These are phyloP conservation scores for Tinea pellionella DNA, from an alignment of 2,888 invertebrate genomes.

Conservation along the genomic window DNA sequence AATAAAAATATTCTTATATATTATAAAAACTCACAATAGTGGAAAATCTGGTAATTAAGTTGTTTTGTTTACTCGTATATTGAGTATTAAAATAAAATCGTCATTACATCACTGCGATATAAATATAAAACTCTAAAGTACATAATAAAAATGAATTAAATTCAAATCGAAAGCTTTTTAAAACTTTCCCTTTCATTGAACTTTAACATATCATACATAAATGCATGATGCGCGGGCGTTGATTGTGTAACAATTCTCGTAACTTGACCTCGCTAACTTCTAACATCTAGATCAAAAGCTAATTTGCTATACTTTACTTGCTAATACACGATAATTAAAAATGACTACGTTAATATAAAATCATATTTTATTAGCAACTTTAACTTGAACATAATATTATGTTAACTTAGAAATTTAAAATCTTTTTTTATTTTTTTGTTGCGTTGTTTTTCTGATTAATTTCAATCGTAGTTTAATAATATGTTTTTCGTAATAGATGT, in stretches of 20 bases:
- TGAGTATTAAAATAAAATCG: no score
- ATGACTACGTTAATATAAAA: neutral
- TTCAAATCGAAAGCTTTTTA: neutral
- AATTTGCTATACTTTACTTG: neutral
- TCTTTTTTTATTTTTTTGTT: no score
- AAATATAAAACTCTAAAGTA: neutral
- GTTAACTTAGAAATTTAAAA: no score
- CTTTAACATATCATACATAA: neutral
- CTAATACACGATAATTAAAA: neutral
- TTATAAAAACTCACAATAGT: no score
- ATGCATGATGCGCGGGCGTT: conserved; percentile 3
- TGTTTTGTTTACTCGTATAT: no score
- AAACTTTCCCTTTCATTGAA: conserved; percentile 6
- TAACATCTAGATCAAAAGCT: conserved; percentile 6
- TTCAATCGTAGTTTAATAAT: no score
- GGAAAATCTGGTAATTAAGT: no score
- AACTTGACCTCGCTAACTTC: conserved; percentile 1
- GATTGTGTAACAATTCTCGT: neutral
- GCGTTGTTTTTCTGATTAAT: no score
- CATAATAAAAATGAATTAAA: neutral
- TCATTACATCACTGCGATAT: no score
- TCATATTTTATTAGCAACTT: neutral
- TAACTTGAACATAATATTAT: no score
- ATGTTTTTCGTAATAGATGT: no score
- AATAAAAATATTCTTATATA: no score